These are phyloP conservation scores for Motacilla tschutschensis DNA, from an alignment of 2,113 vertebrate genomes.

Conservation along the genomic window DNA sequence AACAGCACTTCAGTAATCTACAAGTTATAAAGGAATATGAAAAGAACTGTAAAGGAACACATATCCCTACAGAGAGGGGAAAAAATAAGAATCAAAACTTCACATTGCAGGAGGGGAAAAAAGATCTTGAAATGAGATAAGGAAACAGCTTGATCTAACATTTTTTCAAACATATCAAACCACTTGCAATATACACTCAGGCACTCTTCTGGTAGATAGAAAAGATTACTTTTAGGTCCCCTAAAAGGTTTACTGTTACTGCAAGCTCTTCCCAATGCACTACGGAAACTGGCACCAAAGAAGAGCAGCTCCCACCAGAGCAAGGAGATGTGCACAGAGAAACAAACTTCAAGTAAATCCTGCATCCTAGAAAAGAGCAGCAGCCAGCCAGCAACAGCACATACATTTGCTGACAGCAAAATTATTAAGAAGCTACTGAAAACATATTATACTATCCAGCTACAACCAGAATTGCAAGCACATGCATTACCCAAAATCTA, in stretches of 20 bases:
- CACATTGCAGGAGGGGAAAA: background rate
- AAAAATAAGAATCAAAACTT: background rate
- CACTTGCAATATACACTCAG: background rate
- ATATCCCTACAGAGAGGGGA: background rate
- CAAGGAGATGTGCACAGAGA: fast-evolving
- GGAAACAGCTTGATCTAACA: background rate
- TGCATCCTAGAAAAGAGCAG: fast-evolving
- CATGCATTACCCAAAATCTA: background rate
- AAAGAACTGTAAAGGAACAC: background rate
- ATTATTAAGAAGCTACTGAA: background rate
- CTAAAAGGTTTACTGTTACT: background rate
- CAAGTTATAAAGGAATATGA: background rate
- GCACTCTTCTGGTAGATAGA: background rate
- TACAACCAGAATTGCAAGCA: background rate
- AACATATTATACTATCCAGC: background rate
- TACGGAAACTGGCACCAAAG: background rate
- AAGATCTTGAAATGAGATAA: background rate
- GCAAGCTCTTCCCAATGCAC: background rate
- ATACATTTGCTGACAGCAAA: background rate
- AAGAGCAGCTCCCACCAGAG: background rate
- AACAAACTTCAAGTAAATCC: background rate
- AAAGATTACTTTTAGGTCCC: background rate
- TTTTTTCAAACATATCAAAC: background rate
- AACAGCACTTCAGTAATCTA: background rate
- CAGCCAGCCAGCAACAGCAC: background rate